phyloP scores from a whole-genome alignment of 1,140 invertebrate species.

The Harpegnathos saltator region DNA sequence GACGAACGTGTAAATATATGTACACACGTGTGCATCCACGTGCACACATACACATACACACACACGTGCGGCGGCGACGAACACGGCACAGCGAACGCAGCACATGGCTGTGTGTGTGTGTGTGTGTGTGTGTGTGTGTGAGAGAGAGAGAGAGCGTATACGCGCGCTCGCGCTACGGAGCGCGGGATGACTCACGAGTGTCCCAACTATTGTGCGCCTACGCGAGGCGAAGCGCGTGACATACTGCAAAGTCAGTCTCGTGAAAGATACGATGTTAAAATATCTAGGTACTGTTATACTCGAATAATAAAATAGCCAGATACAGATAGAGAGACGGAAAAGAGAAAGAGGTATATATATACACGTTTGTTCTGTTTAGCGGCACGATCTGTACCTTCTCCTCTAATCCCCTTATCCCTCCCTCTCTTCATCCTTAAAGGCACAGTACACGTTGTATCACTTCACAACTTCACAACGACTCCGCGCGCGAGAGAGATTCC shows the following conservation, averaged over 20 bases:
- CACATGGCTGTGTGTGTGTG: constrained; percentile 5
- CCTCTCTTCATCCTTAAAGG: not conserved
- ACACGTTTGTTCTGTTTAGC: constrained; percentile 19
- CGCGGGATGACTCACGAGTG: constrained; percentile 49
- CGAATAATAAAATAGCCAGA: constrained; percentile 50
- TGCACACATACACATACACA: no score
- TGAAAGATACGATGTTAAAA: constrained; percentile 49
- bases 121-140: no score
- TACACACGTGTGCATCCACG: constrained; percentile 7
- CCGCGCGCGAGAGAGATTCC: no score
- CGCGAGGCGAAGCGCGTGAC: constrained; percentile 46
- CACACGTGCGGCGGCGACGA: no score
- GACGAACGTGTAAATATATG: constrained; percentile 68
- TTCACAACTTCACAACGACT: no score
- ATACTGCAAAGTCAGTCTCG: constrained; percentile 44
- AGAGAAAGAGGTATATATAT: not conserved
- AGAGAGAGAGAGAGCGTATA: no score
- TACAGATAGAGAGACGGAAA: constrained; percentile 25
- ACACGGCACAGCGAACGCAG: no score
- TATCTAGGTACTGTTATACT: constrained; percentile 47
- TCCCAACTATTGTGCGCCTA: constrained; percentile 57
- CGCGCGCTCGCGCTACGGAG: not conserved
- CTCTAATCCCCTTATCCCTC: not conserved
- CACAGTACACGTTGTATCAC: no score
- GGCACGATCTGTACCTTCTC: not conserved